Evolutionary conservation across 2,113 vertebrate genomes (phyloP).

Genomic region (Cyprinus carpio): DNA sequence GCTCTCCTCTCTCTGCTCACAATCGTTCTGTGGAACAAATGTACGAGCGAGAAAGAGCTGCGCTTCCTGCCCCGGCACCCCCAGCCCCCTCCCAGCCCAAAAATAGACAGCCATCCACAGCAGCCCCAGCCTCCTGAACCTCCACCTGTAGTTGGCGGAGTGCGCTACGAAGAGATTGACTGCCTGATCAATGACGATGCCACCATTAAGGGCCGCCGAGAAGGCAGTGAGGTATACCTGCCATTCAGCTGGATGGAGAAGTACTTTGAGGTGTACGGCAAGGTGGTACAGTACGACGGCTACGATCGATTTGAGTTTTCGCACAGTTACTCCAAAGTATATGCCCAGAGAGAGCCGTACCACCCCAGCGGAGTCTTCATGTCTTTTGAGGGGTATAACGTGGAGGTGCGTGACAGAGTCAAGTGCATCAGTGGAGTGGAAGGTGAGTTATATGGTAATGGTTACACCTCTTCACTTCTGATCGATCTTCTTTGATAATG

Average conservation of each 20-base stretch:
- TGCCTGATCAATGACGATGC: slow-evolving; percentile 95
- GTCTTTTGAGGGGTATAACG: slow-evolving; percentile 99
- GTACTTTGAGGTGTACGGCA: slow-evolving; percentile 97
- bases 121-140: slow-evolving; percentile 83
- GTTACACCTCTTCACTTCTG: not conserved
- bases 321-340: slow-evolving; percentile 97
- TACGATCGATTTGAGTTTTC: slow-evolving; percentile 96
- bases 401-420: slow-evolving; percentile 94
- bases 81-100: slow-evolving; percentile 67
- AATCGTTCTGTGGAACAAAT: slow-evolving; percentile 92
- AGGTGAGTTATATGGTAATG: slow-evolving; percentile 74
- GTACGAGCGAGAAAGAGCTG: slow-evolving; percentile 79
- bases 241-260: slow-evolving; percentile 96
- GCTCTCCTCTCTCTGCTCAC: slow-evolving; percentile 90
- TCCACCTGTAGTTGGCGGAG: slow-evolving; percentile 78
- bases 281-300: slow-evolving; percentile 88
- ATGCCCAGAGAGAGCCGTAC: slow-evolving; percentile 90
- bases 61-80: slow-evolving; percentile 69
- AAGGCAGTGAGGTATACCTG: slow-evolving; percentile 89
- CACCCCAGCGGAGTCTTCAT: slow-evolving; percentile 95
- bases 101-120: slow-evolving; percentile 75
- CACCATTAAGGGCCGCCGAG: slow-evolving; percentile 86
- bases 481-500: not conserved
- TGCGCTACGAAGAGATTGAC: slow-evolving; percentile 93
- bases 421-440: slow-evolving; percentile 98